Evolutionary conservation across 2,113 vertebrate species (phyloP).

Genomic region (Raja brachyura): DNA sequence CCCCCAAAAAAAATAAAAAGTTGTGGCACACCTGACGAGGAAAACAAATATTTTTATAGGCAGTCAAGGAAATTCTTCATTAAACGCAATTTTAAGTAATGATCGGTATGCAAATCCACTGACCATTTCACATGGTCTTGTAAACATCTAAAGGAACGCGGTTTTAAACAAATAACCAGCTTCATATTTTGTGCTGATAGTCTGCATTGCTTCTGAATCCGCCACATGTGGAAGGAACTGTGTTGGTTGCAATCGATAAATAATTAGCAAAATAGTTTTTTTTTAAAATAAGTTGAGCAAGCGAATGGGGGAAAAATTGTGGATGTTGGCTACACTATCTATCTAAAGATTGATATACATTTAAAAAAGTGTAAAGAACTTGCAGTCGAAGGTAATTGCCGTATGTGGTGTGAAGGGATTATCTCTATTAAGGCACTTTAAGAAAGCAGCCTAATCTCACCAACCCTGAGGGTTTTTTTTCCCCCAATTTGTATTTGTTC

Average conservation of each 20-base stretch:
- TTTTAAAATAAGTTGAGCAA: too few species aligned
- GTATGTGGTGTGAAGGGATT: background rate
- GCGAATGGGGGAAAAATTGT: too few species aligned
- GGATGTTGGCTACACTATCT: too few species aligned
- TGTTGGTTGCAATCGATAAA: background rate
- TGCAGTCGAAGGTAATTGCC: background rate
- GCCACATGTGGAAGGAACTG: background rate
- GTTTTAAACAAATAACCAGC: background rate
- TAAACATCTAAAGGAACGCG: slow-evolving; percentile 2
- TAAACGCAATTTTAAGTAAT: background rate
- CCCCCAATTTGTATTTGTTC: background rate
- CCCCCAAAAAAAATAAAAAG: background rate
- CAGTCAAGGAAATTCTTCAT: background rate
- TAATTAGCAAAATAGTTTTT: too few species aligned
- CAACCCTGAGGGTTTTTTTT: background rate
- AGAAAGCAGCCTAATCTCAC: background rate
- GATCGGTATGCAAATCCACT: background rate
- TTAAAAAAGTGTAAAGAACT: background rate
- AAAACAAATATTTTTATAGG: slow-evolving; percentile 22
- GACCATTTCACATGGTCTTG: background rate
- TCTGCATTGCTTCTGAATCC: too few species aligned
- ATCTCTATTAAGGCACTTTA: background rate
- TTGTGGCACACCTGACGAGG: slow-evolving; percentile 9
- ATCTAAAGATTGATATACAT: background rate
- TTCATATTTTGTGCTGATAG: background rate